These are phyloP conservation scores for Uria aalge DNA, from an alignment of 2,113 vertebrate species.

Conservation along the genomic window DNA sequence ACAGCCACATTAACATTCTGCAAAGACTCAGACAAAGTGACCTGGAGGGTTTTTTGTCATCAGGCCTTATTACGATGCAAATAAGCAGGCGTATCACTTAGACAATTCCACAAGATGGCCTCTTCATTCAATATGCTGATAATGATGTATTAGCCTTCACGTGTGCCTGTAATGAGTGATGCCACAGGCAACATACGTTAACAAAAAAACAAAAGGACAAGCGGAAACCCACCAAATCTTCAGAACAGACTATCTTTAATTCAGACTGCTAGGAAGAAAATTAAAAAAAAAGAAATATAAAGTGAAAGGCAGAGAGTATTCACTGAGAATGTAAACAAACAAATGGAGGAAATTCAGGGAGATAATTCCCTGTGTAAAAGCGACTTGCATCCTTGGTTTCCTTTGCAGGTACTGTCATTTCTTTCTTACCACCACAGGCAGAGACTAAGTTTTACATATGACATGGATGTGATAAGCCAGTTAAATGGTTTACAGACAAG, in stretches of 20 bases:
- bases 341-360: background rate
- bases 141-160: background rate
- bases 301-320: background rate
- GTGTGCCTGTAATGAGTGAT: background rate
- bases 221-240: background rate
- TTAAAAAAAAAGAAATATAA: background rate
- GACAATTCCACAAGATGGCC: background rate
- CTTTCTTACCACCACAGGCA: background rate
- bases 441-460: background rate
- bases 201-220: background rate
- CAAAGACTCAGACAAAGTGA: constrained; percentile 28
- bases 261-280: background rate
- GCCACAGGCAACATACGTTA: background rate
- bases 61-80: background rate
- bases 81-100: background rate
- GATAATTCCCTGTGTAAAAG: background rate
- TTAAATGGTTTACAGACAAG: background rate
- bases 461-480: background rate
- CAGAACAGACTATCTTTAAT: background rate
- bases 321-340: background rate
- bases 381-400: background rate
- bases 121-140: background rate
- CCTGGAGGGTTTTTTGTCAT: constrained; percentile 18
- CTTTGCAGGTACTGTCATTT: background rate
- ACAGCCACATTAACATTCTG: constrained; percentile 18